phyloP scores from a whole-genome alignment of 2,113 vertebrate species.

The Sterna hirundo region DNA sequence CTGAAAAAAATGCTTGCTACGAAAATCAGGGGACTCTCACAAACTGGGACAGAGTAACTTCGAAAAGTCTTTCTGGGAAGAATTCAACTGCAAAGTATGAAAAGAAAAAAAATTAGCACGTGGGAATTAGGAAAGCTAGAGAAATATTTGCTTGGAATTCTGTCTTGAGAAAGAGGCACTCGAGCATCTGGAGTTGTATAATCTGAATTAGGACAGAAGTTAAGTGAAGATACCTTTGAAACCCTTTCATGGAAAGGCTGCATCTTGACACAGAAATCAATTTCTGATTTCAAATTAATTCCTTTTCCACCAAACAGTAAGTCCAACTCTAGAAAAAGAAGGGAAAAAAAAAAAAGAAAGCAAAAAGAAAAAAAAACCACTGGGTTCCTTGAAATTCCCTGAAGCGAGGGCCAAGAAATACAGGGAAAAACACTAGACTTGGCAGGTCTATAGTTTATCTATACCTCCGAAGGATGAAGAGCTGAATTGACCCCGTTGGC shows the following conservation, averaged over 20 bases:
- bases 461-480: slow-evolving; percentile 9
- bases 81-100: neutral
- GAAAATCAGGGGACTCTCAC: neutral
- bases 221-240: neutral
- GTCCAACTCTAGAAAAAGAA: neutral
- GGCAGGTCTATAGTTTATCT: slow-evolving; percentile 26
- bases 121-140: neutral
- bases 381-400: slow-evolving; percentile 36
- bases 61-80: neutral
- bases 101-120: neutral
- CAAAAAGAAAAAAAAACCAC: neutral
- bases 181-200: neutral
- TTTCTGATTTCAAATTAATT: neutral
- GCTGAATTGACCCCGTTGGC: slow-evolving; percentile 22
- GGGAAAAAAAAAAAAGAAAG: neutral
- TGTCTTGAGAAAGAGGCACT: neutral
- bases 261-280: neutral
- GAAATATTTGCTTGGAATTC: neutral
- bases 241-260: neutral
- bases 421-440: slow-evolving; percentile 21
- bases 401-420: slow-evolving; percentile 27
- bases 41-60: neutral
- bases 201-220: neutral
- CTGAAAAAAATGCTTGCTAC: neutral
- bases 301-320: neutral